Evolutionary conservation across 2,113 vertebrate species (phyloP), one percentile per base, ranked within the genome.

Genomic region (Strix aluco): DNA sequence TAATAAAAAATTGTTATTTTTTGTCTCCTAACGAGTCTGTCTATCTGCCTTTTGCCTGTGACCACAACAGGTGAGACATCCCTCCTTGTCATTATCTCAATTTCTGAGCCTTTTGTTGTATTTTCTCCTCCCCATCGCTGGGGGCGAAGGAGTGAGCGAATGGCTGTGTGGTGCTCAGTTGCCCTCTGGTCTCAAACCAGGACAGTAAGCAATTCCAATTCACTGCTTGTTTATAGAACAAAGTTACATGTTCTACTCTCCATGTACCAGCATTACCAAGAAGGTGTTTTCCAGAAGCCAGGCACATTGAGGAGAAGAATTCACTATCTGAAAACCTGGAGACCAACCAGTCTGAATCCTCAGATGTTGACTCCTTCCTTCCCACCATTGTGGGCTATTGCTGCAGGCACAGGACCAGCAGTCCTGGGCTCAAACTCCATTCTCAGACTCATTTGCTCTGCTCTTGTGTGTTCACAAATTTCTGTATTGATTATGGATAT

Each of bases 381-480:
- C 29, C 55, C 57, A 71, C 6, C 9, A 1, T 3, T 20, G 17
- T 30, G n/a, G 8, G 12, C n/a, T 63, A 22, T 10, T 3, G 2
- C 36, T 88, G 38, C 26, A 46, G 26, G 29, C 36, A 52, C 32
- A 20, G 13, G 44, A 58, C 26, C 0, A 3, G 9, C 1, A 0
- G 5, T 27, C 38, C 26, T 10, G 13, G 15, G 9, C 32, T 72
- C n/a, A 26, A n/a, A 21, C 17, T 62, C 47, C 32, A 27, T 51
- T 72, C 57, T 63, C 23, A 62, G 32, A 34, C 15, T 90, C 57
- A 40, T 40, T 65, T 86, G 51, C n/a, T 63, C 52, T 82, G 57
- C 29, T 58, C 30, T 62, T 52, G 20, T 3, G 8, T n/a, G 38
- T 25, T 69, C 27, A 83, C 13, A 62, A 74, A 9, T 58, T 72